These are phyloP conservation scores for Empis stercorea DNA, from an alignment of 2,888 invertebrate species.

Conservation along the genomic window DNA sequence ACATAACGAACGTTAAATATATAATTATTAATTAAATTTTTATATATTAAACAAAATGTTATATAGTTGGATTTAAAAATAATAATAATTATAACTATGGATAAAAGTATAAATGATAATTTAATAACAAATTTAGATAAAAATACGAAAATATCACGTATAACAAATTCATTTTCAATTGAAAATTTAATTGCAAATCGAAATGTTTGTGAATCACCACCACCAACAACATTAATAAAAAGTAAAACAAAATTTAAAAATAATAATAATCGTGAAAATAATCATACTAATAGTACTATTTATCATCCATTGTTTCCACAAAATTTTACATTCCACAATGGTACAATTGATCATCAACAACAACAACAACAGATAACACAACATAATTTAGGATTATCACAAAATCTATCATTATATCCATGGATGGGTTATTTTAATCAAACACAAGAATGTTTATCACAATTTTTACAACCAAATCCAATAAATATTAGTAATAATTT, in stretches of 20 bases:
- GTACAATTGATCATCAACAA: conserved; percentile 4
- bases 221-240: background rate
- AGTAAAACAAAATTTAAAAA: background rate
- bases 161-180: conserved; percentile 35
- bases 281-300: background rate
- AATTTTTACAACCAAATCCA: conserved; percentile 21
- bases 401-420: conserved; percentile 23
- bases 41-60: too few relatives aligned
- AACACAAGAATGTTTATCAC: conserved; percentile 31
- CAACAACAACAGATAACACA: conserved; percentile 18
- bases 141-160: conserved; percentile 14
- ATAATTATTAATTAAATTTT: too few relatives aligned
- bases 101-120: too few relatives aligned
- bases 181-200: conserved; percentile 34
- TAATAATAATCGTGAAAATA: background rate
- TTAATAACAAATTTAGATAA: too few relatives aligned
- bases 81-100: too few relatives aligned
- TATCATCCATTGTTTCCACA: background rate
- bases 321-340: background rate
- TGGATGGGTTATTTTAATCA: conserved; percentile 36
- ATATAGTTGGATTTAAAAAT: too few relatives aligned
- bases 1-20: too few relatives aligned
- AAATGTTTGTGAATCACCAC: background rate
- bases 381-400: background rate
- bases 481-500: conserved; percentile 14